phyloP scores from a whole-genome alignment of 2,113 vertebrate species.

The Periophthalmus modestus region DNA sequence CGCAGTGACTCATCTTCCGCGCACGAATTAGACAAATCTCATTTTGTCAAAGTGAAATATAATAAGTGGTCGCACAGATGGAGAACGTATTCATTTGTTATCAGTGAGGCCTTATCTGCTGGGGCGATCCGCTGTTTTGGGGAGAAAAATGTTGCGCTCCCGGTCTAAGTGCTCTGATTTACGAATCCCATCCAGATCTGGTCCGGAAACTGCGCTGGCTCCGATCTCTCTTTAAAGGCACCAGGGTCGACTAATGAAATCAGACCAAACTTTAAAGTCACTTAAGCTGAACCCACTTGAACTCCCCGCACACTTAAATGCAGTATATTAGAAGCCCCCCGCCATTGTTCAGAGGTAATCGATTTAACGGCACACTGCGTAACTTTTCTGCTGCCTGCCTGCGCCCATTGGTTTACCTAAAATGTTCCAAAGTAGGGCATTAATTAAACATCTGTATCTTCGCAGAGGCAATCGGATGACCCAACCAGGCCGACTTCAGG shows the following conservation, averaged over 20 bases:
- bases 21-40: slow-evolving; percentile 65
- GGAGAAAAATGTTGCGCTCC: slow-evolving; percentile 20
- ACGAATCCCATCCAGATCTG: slow-evolving; percentile 52
- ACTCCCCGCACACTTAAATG: slow-evolving; percentile 4
- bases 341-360: too few relatives aligned
- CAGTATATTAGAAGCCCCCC: too few relatives aligned
- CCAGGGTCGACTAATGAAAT: not conserved
- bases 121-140: slow-evolving; percentile 11
- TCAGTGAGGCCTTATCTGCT: slow-evolving; percentile 59
- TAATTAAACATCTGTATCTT: too few relatives aligned
- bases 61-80: slow-evolving; percentile 68
- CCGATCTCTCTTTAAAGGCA: slow-evolving; percentile 24
- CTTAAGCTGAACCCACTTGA: slow-evolving; percentile 43
- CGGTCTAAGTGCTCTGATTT: slow-evolving; percentile 60
- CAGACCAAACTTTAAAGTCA: slow-evolving; percentile 21
- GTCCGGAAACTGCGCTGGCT: slow-evolving; percentile 52
- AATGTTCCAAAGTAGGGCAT: too few relatives aligned
- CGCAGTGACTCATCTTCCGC: slow-evolving; percentile 71
- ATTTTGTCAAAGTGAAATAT: slow-evolving; percentile 66
- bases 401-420: too few relatives aligned
- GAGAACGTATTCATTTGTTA: slow-evolving; percentile 70
- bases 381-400: too few relatives aligned
- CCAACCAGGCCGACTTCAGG: too few relatives aligned
- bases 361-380: too few relatives aligned
- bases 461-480: too few relatives aligned